These are phyloP conservation scores for Drosophila serrata DNA, from an alignment of 1,140 invertebrate species.

Conservation along the genomic window DNA sequence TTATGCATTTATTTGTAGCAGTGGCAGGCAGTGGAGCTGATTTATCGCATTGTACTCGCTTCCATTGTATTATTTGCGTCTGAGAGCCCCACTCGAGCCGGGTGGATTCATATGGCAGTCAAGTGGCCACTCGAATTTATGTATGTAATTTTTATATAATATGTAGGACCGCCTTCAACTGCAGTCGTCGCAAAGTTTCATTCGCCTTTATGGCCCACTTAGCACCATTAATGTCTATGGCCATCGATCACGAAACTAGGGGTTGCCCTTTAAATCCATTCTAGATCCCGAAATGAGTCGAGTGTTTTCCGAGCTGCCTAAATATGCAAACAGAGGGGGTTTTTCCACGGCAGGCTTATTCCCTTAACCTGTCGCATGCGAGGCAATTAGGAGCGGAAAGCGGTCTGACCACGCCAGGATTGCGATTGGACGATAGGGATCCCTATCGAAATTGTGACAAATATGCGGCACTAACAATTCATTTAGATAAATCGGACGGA, in stretches of 20 bases:
- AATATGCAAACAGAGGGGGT: constrained; percentile 71
- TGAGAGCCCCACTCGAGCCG: constrained; percentile 50
- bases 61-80: constrained; percentile 66
- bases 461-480: constrained; percentile 74
- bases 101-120: constrained; percentile 58
- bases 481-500: constrained; percentile 72
- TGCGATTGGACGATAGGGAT: constrained; percentile 1
- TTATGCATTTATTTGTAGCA: constrained; percentile 79
- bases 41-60: constrained; percentile 75
- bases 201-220: constrained; percentile 46
- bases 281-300: background rate
- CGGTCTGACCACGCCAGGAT: background rate
- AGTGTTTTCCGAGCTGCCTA: constrained; percentile 29
- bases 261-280: constrained; percentile 14
- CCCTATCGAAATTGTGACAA: constrained; percentile 56
- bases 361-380: constrained; percentile 69
- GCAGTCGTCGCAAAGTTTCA: constrained; percentile 34
- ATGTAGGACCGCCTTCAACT: constrained; percentile 27
- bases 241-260: constrained; percentile 42
- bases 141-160: constrained; percentile 67
- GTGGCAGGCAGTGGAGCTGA: constrained; percentile 59
- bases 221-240: constrained; percentile 46
- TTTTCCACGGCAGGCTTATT: constrained; percentile 13
- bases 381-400: constrained; percentile 67
- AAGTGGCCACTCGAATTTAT: constrained; percentile 66